A percentile compares a stretch with the other conserved stretches of the same genome.
Evolutionary conservation across 1,140 invertebrate genomes (phyloP).

Genomic region (Brachionus asplanchnoidis): DNA sequence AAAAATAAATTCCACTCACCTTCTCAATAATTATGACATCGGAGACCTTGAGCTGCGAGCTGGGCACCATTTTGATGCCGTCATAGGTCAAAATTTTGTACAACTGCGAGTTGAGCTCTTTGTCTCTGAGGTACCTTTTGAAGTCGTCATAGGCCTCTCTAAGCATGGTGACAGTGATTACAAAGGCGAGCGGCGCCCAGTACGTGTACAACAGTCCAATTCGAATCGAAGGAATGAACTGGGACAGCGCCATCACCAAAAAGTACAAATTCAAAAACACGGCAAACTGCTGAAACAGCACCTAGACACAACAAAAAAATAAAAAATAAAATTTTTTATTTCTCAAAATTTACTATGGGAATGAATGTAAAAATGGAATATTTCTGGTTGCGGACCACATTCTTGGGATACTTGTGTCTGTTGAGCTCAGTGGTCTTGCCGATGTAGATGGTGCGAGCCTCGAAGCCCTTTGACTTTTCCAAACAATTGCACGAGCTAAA

Average conservation of each 20-base stretch:
- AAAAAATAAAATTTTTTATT: slow-evolving; percentile 28
- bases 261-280: slow-evolving; percentile 99
- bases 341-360: slow-evolving; percentile 66
- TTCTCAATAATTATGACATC: slow-evolving; percentile 67
- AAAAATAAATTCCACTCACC: slow-evolving; percentile 45
- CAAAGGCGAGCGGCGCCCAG: slow-evolving; percentile 95
- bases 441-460: slow-evolving; percentile 14
- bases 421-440: slow-evolving; percentile 15
- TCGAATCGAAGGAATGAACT: slow-evolving; percentile 90
- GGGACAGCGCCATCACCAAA: slow-evolving; percentile 91
- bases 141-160: slow-evolving; percentile 95
- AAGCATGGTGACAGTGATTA: slow-evolving; percentile 86
- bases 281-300: slow-evolving; percentile 95
- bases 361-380: slow-evolving; percentile 97
- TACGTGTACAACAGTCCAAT: slow-evolving; percentile 98
- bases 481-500: slow-evolving; percentile 23
- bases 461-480: background rate
- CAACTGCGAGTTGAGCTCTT: slow-evolving; percentile 87
- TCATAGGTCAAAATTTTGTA: slow-evolving; percentile 60
- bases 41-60: slow-evolving; percentile 61
- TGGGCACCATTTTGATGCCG: slow-evolving; percentile 45
- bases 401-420: slow-evolving; percentile 64
- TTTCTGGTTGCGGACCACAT: slow-evolving; percentile 97
- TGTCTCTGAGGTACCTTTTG: slow-evolving; percentile 79
- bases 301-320: slow-evolving; percentile 60